These are phyloP conservation scores for Trachemys scripta DNA, from an alignment of 2,113 vertebrate genomes.

Conservation along the genomic window DNA sequence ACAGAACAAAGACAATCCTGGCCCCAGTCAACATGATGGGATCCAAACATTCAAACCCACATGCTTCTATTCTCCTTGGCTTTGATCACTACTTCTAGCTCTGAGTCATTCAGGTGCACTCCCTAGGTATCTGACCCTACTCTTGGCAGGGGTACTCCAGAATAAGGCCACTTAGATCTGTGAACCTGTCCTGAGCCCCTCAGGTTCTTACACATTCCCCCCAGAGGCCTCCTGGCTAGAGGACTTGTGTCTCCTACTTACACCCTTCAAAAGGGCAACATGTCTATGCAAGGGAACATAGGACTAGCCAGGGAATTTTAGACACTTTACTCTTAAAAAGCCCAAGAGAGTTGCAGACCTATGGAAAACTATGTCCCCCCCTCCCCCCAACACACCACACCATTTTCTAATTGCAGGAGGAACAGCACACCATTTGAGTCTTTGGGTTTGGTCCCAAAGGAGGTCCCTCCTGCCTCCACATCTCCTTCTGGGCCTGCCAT, in stretches of 20 bases:
- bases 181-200: background rate
- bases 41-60: background rate
- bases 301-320: background rate
- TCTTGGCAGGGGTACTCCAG: background rate
- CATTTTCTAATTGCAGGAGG: too few relatives aligned
- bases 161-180: background rate
- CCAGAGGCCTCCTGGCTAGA: background rate
- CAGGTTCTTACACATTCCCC: background rate
- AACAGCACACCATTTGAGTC: background rate
- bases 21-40: background rate
- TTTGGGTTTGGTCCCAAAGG: background rate
- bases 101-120: too few relatives aligned
- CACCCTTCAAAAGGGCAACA: background rate
- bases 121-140: background rate
- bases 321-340: background rate
- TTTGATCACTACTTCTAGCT: background rate
- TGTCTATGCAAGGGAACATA: background rate
- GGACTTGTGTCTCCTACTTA: background rate
- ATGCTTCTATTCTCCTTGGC: background rate
- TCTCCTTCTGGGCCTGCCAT: background rate
- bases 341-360: background rate
- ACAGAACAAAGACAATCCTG: too few relatives aligned
- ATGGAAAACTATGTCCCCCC: background rate
- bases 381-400: too few relatives aligned
- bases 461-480: background rate